Evolutionary conservation across 2,797 vertebrate genomes (phyloP).

Genomic region (Gallinago stenura): DNA sequence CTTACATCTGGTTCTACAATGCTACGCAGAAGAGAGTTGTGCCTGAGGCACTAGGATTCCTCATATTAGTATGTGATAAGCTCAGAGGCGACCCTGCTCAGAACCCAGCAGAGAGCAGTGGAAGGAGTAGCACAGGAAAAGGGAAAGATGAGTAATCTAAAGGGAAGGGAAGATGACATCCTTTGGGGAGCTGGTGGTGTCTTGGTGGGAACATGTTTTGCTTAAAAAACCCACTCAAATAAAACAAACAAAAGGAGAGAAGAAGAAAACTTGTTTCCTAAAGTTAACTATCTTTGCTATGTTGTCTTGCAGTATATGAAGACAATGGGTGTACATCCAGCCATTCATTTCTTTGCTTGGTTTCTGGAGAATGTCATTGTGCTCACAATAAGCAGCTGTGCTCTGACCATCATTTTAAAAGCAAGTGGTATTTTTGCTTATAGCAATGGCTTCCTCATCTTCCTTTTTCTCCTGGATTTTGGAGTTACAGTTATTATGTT

Average conservation of each 20-base stretch:
- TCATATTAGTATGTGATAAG: rapidly evolving
- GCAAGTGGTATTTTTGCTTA: constrained; percentile 71
- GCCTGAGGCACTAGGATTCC: not conserved
- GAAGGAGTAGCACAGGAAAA: not conserved
- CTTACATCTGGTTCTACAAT: not conserved
- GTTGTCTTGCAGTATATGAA: constrained; percentile 73
- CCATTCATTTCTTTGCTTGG: constrained; percentile 77
- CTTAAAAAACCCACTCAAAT: not conserved
- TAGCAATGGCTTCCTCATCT: constrained; percentile 72
- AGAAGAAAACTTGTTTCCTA: not conserved
- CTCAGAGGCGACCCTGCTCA: not conserved
- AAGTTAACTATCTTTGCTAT: not conserved
- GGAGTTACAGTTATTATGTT: constrained; percentile 73
- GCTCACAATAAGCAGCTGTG: constrained; percentile 61
- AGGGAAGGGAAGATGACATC: not conserved
- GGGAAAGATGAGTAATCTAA: not conserved
- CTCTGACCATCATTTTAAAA: constrained; percentile 74
- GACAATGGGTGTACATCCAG: constrained; percentile 76
- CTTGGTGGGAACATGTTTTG: not conserved
- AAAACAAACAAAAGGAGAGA: too few relatives aligned
- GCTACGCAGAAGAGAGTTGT: not conserved
- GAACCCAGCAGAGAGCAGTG: not conserved
- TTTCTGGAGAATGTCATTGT: constrained; percentile 76
- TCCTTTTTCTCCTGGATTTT: constrained; percentile 79
- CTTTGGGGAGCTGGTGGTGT: not conserved